Base-by-base conservation (phyloP, 2,888 invertebrate genomes). In the Iphiclides podalirius region DNA sequence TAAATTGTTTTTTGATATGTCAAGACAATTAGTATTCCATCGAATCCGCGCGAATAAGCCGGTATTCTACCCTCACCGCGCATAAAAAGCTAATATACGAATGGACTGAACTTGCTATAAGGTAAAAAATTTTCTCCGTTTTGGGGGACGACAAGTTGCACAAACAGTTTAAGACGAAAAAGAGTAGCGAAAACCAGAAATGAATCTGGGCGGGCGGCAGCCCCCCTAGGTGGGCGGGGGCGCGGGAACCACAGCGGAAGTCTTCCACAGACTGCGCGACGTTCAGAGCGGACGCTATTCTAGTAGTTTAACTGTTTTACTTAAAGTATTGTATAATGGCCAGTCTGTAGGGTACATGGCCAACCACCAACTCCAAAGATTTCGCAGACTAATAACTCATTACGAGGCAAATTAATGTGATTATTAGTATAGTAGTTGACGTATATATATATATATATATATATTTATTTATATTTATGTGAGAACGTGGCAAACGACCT, bases 181-280 rank as follows among this genome's bases (percentile, higher is more conserved):
- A 85, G 84, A 82, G 80, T 75, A 84, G 76, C 79, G 82, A 84
- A 79, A 81, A 83, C 79, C 81, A 84, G 84, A 81, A 85, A 83
- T 84, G 85, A 85, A 82, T 83, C 78, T 75, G 80, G 75, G 75
- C 75, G 79, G 82, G 79, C 67, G 65, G 72, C 58, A 67, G 63
- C 72, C 66, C 76, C 67, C 67, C 65, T 69, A 58, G 62, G 67
- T 66, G 70, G 73, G 61, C 73, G 70, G 74, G 67, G 73, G n/a
- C 70, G 67, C 68, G 72, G 71, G 64, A 70, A 72, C n/a, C n/a
- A n/a, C 72, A 72, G 69, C 66, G 73, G 72, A 68, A 70, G 69
- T 67, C n/a, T n/a, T n/a, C 61, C 64, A 67, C 26, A 81, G 79
- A 73, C 41, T 11, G 31, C 7, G 9, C 7, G 35, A 31, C 1